Percentiles rank a stretch among this genome's conserved stretches.
These are phyloP conservation scores for Pteromalus puparum DNA, from an alignment of 1,140 invertebrate genomes.

Conservation along the genomic window DNA sequence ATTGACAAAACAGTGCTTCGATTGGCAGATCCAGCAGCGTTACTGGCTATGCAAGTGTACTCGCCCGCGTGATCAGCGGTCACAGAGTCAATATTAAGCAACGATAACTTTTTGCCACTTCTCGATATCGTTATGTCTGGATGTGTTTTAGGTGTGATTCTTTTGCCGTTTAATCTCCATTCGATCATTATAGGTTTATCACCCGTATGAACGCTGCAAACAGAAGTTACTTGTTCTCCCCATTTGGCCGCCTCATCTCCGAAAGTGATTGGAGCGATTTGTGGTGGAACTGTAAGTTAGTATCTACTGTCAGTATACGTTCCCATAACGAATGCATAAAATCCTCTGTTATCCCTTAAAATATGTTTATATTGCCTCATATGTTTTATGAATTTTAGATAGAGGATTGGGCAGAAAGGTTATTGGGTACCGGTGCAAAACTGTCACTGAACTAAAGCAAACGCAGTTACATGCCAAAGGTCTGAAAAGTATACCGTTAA, in stretches of 20 bases:
- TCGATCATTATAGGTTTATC: slow-evolving; percentile 86
- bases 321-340: not conserved
- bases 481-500: slow-evolving; percentile 75
- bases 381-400: slow-evolving; percentile 28
- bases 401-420: not conserved
- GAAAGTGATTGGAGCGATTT: slow-evolving; percentile 73
- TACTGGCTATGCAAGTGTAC: slow-evolving; percentile 81
- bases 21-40: not conserved
- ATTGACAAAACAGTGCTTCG: slow-evolving; percentile 4
- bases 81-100: slow-evolving; percentile 78
- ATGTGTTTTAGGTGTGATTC: slow-evolving; percentile 52
- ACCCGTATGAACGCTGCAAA: slow-evolving; percentile 88
- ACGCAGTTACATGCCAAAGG: not conserved
- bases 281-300: slow-evolving; percentile 69
- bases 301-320: slow-evolving; percentile 24
- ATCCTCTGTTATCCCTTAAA: not conserved
- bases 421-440: not conserved
- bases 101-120: slow-evolving; percentile 80
- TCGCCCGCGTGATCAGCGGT: slow-evolving; percentile 82
- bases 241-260: slow-evolving; percentile 84
- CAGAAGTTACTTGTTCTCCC: slow-evolving; percentile 79
- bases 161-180: slow-evolving; percentile 78
- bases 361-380: not conserved
- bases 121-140: slow-evolving; percentile 78
- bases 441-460: not conserved